Evolutionary conservation across 2,888 invertebrate genomes (phyloP).

Genomic region (Lithophane socia): DNA sequence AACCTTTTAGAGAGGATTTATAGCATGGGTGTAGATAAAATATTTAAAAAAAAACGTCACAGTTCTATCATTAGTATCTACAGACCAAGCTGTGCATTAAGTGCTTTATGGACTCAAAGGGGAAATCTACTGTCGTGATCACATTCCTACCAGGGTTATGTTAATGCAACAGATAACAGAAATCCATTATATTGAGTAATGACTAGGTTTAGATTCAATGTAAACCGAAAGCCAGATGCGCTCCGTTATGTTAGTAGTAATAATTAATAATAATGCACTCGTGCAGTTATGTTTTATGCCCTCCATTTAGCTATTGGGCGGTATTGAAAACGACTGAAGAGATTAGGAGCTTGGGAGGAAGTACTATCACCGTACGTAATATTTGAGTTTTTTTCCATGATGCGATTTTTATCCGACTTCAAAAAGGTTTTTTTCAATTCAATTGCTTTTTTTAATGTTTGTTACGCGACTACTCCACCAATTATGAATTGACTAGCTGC

Average conservation of each 20-base stretch:
- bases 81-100: background rate
- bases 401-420: too few relatives aligned
- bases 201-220: slow-evolving; percentile 38
- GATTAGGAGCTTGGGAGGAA: background rate
- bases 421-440: too few relatives aligned
- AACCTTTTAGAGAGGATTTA: too few relatives aligned
- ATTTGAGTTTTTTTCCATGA: too few relatives aligned
- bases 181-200: slow-evolving; percentile 57
- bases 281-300: slow-evolving; percentile 35
- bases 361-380: background rate
- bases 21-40: too few relatives aligned
- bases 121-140: background rate
- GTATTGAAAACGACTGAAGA: slow-evolving; percentile 16
- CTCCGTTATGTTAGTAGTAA: slow-evolving; percentile 13
- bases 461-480: too few relatives aligned
- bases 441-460: too few relatives aligned
- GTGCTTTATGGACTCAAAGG: background rate
- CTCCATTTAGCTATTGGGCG: slow-evolving; percentile 5
- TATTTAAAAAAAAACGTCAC: background rate
- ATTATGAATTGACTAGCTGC: too few relatives aligned
- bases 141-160: slow-evolving; percentile 7
- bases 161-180: slow-evolving; percentile 43
- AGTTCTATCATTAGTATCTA: background rate
- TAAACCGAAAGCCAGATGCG: slow-evolving; percentile 57
- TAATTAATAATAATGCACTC: slow-evolving; percentile 34